phyloP scores from a whole-genome alignment of 2,797 vertebrate species.

The Botia kubotai region DNA sequence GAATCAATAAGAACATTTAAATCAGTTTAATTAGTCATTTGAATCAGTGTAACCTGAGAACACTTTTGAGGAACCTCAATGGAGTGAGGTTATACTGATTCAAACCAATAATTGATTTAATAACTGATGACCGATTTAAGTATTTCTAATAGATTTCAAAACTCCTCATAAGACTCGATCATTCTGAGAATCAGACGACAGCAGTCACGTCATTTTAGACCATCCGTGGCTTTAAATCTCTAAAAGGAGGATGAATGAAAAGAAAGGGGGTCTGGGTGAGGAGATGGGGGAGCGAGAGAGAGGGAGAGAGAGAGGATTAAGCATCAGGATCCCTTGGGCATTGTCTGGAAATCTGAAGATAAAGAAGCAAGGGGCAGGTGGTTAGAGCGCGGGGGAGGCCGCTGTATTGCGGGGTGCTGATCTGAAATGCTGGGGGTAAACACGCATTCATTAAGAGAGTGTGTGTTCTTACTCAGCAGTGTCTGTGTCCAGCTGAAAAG shows the following conservation, averaged over 20 bases:
- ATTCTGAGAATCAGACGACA: too few relatives aligned
- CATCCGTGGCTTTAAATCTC: slow-evolving; percentile 72
- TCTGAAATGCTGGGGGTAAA: slow-evolving; percentile 49
- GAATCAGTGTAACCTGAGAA: too few relatives aligned
- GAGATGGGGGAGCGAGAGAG: slow-evolving; percentile 18
- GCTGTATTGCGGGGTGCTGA: slow-evolving; percentile 56
- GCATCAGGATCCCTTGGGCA: slow-evolving; percentile 90
- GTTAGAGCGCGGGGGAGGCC: slow-evolving; percentile 64
- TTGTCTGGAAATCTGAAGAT: slow-evolving; percentile 96
- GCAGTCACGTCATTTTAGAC: background rate
- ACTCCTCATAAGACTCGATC: too few relatives aligned
- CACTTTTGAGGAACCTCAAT: too few relatives aligned
- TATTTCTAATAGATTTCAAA: too few relatives aligned
- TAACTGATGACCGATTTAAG: too few relatives aligned
- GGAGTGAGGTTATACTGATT: too few relatives aligned
- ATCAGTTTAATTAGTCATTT: too few relatives aligned
- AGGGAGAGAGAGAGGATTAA: slow-evolving; percentile 91
- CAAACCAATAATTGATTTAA: too few relatives aligned
- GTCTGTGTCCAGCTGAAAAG: slow-evolving; percentile 29
- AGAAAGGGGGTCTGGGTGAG: slow-evolving; percentile 4
- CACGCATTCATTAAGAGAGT: slow-evolving; percentile 52
- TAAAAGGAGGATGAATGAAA: slow-evolving; percentile 76
- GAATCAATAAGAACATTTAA: too few relatives aligned
- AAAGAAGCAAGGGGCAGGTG: slow-evolving; percentile 73
- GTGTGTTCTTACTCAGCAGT: slow-evolving; percentile 51